Conservation (phyloP, 2,888 invertebrate species). For the Trachelus troglodyta region DNA sequence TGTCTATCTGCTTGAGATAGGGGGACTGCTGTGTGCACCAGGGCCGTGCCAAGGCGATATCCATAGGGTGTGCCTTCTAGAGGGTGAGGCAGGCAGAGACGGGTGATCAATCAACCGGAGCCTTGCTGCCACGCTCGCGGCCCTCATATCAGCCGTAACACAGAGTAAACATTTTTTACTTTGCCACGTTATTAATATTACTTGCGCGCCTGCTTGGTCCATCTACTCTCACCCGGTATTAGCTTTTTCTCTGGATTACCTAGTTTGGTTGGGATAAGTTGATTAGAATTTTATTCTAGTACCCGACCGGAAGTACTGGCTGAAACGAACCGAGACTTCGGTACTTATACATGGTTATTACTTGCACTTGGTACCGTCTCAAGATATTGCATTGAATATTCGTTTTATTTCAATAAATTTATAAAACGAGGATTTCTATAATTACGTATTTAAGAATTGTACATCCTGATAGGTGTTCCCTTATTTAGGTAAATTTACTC, state of each 20-base stretch:
- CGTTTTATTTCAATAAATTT: background rate
- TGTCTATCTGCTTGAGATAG: background rate
- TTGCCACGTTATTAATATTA: conserved; percentile 64
- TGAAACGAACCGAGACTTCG: background rate
- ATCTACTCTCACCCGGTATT: conserved; percentile 31
- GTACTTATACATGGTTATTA: background rate
- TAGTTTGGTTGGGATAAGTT: conserved; percentile 2
- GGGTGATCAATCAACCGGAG: conserved; percentile 61
- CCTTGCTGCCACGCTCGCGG: conserved; percentile 60
- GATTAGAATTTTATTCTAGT: background rate
- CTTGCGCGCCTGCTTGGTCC: conserved; percentile 41
- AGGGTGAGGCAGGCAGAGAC: conserved; percentile 49
- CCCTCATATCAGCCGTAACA: conserved; percentile 63
- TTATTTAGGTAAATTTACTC: background rate
- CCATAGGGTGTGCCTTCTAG: conserved; percentile 54
- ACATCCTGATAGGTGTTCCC: background rate
- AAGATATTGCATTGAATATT: background rate
- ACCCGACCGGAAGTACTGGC: background rate
- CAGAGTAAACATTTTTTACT: conserved; percentile 66
- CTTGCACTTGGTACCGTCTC: background rate
- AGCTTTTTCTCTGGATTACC: conserved; percentile 17
- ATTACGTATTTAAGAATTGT: background rate
- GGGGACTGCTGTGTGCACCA: conserved; percentile 55
- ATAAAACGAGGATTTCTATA: background rate
- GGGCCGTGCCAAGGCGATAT: conserved; percentile 54